phyloP scores from a whole-genome alignment of 2,797 vertebrate species.

The Cichlasoma orientale region DNA sequence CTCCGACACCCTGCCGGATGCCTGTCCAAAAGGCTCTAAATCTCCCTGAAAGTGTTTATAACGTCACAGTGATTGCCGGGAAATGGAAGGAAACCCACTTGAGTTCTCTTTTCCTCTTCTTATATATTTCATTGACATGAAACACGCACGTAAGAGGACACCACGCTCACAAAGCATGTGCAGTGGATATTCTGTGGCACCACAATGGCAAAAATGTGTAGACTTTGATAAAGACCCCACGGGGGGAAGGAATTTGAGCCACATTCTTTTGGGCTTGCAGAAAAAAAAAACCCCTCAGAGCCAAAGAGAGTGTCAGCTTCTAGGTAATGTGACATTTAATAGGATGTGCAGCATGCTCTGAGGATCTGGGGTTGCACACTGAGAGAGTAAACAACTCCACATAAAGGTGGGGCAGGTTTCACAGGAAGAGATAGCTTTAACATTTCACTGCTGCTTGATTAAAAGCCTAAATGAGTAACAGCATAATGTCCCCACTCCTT shows the following conservation, averaged over 20 bases:
- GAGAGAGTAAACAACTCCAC: conserved; percentile 40
- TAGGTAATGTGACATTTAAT: conserved; percentile 50
- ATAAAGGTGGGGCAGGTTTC: conserved; percentile 48
- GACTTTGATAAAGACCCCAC: conserved; percentile 11
- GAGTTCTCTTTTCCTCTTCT: conserved; percentile 37
- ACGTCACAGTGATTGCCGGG: conserved; percentile 58
- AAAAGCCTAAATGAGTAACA: conserved; percentile 72
- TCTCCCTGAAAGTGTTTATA: conserved; percentile 69
- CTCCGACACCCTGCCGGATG: conserved; percentile 62
- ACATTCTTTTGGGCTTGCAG: conserved; percentile 29
- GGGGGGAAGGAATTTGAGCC: conserved; percentile 11
- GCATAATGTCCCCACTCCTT: conserved; percentile 63
- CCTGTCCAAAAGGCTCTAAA: conserved; percentile 65
- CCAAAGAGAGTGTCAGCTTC: conserved; percentile 33
- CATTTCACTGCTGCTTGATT: conserved; percentile 66
- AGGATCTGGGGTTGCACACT: conserved; percentile 34
- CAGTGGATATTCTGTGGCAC: neutral
- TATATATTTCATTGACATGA: conserved; percentile 41
- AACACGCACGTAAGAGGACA: conserved; percentile 7
- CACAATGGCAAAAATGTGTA: neutral
- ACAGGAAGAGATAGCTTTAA: conserved; percentile 53
- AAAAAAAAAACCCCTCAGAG: conserved; percentile 14
- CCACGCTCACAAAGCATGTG: neutral
- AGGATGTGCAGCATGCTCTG: conserved; percentile 17
- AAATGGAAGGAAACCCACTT: conserved; percentile 63